Percentiles rank a stretch among this genome's conserved stretches.
These are phyloP conservation scores for Gadopsis bispinosus DNA, from an alignment of 2,797 vertebrate genomes.

Conservation along the genomic window DNA sequence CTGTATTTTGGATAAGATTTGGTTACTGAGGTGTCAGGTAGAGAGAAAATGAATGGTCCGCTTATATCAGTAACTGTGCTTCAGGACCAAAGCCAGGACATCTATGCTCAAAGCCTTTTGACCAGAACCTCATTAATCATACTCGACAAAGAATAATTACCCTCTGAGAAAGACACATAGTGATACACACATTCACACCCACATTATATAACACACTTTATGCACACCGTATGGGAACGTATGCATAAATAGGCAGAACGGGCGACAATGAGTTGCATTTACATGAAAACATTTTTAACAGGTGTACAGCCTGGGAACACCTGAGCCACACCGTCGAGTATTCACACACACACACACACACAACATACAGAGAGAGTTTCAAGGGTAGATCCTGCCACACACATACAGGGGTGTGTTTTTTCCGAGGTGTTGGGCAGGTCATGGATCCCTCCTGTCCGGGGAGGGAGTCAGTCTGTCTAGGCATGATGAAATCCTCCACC, in stretches of 20 bases:
- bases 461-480: constrained; percentile 84
- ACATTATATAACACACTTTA: constrained; percentile 24
- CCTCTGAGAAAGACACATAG: constrained; percentile 57
- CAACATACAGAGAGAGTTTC: constrained; percentile 56
- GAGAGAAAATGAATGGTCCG: constrained; percentile 68
- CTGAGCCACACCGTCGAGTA: constrained; percentile 5
- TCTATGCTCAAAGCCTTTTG: constrained; percentile 76
- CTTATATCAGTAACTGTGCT: constrained; percentile 74
- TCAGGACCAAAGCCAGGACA: constrained; percentile 77
- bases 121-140: constrained; percentile 85
- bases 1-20: neutral
- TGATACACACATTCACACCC: constrained; percentile 29
- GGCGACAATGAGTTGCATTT: constrained; percentile 40
- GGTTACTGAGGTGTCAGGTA: constrained; percentile 40
- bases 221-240: constrained; percentile 3
- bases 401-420: constrained; percentile 43
- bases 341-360: constrained; percentile 32
- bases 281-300: constrained; percentile 40
- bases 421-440: constrained; percentile 76
- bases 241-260: constrained; percentile 37
- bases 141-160: constrained; percentile 84
- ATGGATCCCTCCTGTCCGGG: constrained; percentile 78
- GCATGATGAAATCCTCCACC: constrained; percentile 85
- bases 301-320: constrained; percentile 17
- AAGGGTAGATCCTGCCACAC: constrained; percentile 71